Evolutionary conservation across 2,113 vertebrate species (phyloP).

Genomic region (Xenopus borealis): DNA sequence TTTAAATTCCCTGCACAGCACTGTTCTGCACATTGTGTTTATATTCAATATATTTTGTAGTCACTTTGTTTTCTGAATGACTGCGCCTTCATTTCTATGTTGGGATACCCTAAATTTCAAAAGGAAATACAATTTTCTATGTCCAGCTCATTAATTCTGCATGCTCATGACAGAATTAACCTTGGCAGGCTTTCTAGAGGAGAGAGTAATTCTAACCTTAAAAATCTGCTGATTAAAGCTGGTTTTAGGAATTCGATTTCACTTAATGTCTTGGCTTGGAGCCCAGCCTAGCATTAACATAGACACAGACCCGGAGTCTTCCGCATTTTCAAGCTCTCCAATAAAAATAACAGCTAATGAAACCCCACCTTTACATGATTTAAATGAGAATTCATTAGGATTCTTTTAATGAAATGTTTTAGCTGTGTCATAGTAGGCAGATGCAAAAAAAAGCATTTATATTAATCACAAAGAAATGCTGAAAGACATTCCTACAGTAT

Average conservation of each 20-base stretch:
- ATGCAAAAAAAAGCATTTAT: not conserved
- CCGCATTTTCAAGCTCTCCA: constrained; percentile 42
- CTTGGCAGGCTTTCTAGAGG: constrained; percentile 90
- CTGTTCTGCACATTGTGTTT: too few species aligned
- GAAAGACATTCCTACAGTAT: not conserved
- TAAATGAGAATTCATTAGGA: constrained; percentile 42
- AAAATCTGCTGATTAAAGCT: constrained; percentile 99
- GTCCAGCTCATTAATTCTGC: constrained; percentile 86
- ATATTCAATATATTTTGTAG: not conserved
- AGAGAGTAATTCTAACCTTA: constrained; percentile 98
- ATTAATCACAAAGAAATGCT: constrained; percentile 9
- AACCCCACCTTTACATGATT: constrained; percentile 44
- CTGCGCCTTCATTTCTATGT: constrained; percentile 7
- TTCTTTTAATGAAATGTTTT: not conserved
- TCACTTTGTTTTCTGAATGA: not conserved
- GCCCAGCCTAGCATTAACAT: constrained; percentile 89
- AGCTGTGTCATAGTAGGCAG: not conserved
- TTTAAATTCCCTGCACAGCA: too few species aligned
- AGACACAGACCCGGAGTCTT: constrained; percentile 76
- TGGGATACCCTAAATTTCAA: constrained; percentile 18
- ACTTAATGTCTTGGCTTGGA: constrained; percentile 91
- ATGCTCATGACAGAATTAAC: constrained; percentile 89
- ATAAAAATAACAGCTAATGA: constrained; percentile 50
- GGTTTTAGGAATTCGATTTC: constrained; percentile 98
- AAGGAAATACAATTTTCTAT: constrained; percentile 51